Evolutionary conservation across 2,113 vertebrate species (phyloP).

Genomic region (Maccullochella peelii): DNA sequence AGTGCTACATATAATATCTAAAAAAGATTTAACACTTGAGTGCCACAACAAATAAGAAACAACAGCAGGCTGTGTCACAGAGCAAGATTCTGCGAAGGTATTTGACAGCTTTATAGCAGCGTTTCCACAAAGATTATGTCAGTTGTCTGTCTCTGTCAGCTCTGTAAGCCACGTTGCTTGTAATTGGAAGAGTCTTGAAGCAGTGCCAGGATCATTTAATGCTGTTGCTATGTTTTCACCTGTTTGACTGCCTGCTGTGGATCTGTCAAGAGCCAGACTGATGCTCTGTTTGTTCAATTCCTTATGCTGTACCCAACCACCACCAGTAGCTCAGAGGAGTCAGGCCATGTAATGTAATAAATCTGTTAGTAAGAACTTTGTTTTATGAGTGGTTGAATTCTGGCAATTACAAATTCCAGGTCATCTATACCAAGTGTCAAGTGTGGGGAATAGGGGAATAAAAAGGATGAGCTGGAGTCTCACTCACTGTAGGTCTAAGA

Average conservation of each 20-base stretch:
- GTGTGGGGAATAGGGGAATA: slow-evolving; percentile 5
- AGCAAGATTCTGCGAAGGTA: not conserved
- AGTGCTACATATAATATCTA: slow-evolving; percentile 14
- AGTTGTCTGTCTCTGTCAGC: slow-evolving; percentile 29
- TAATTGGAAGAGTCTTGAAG: slow-evolving; percentile 26
- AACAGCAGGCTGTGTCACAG: not conserved
- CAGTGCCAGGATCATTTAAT: slow-evolving; percentile 5
- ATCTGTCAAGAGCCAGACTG: slow-evolving; percentile 1
- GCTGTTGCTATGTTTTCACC: slow-evolving; percentile 30
- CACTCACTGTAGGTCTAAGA: not conserved
- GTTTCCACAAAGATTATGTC: slow-evolving; percentile 23
- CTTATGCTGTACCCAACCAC: not conserved
- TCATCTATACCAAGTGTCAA: not conserved
- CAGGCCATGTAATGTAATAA: not conserved
- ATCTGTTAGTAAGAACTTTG: not conserved
- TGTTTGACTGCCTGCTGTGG: not conserved
- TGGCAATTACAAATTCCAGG: slow-evolving; percentile 11
- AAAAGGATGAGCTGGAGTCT: slow-evolving; percentile 2
- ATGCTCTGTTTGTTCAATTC: not conserved
- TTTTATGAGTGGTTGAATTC: not conserved
- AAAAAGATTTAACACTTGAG: slow-evolving; percentile 26
- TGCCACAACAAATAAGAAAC: slow-evolving; percentile 30
- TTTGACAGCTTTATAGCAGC: slow-evolving; percentile 36
- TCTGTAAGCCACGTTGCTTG: slow-evolving; percentile 17
- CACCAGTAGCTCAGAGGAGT: not conserved